Evolutionary conservation across 2,797 vertebrate genomes (phyloP).

Genomic region (Gouania willdenowi): DNA sequence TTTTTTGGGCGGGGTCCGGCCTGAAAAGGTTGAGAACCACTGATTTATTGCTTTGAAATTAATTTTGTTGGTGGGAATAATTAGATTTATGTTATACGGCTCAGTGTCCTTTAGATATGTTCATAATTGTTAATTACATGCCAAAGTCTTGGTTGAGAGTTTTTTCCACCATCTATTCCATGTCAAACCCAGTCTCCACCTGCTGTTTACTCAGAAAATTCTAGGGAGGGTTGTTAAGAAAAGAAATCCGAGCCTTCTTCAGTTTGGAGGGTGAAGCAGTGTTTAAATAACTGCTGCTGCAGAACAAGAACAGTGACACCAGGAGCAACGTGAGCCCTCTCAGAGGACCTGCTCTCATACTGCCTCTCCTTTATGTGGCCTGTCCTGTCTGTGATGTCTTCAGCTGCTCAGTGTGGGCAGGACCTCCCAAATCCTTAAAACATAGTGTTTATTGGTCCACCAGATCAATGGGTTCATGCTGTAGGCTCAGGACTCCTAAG

Average conservation of each 20-base stretch:
- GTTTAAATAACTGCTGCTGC: slow-evolving; percentile 24
- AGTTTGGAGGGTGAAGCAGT: slow-evolving; percentile 22
- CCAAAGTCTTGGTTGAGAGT: no score
- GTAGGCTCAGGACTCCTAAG: slow-evolving; percentile 16
- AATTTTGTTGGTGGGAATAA: no score
- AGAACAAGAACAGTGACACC: slow-evolving; percentile 36
- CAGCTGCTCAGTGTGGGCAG: slow-evolving; percentile 11
- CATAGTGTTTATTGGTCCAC: slow-evolving; percentile 21
- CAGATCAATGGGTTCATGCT: slow-evolving; percentile 19
- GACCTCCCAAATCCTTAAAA: slow-evolving; percentile 17
- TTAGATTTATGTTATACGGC: no score
- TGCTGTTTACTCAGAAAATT: slow-evolving; percentile 23
- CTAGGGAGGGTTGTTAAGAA: slow-evolving; percentile 40
- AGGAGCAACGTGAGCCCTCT: slow-evolving; percentile 61
- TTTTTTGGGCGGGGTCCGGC: no score
- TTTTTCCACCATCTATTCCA: slow-evolving; percentile 12
- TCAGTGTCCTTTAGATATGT: no score
- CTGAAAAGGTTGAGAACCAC: no score
- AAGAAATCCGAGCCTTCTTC: slow-evolving; percentile 49
- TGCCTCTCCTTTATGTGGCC: slow-evolving; percentile 31
- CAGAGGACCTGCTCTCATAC: slow-evolving; percentile 56
- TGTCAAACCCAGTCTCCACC: slow-evolving; percentile 35
- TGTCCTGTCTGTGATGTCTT: slow-evolving; percentile 8
- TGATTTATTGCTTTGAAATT: no score
- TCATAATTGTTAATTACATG: no score